phyloP scores from a whole-genome alignment of 1,140 invertebrate genomes.

The Heliothis virescens region DNA sequence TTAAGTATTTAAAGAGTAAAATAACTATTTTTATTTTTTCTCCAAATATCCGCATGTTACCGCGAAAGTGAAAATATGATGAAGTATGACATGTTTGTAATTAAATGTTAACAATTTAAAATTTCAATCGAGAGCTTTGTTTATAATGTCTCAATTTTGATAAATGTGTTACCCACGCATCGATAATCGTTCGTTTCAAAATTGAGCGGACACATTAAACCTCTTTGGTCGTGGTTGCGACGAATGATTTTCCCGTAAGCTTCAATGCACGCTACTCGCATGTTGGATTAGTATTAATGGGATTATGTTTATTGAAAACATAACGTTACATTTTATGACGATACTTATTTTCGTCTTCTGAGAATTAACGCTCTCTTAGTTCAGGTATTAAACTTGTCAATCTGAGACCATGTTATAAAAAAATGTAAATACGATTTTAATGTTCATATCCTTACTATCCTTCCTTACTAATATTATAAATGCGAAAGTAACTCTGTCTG shows the following conservation, averaged over 20 bases:
- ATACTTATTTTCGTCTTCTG: background rate
- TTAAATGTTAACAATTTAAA: background rate
- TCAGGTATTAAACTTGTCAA: background rate
- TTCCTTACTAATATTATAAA: too few species aligned
- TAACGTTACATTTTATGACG: background rate
- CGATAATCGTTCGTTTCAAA: conserved; percentile 21
- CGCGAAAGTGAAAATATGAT: conserved; percentile 8
- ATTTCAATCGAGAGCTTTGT: conserved; percentile 5
- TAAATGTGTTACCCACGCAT: conserved; percentile 21
- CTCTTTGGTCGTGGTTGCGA: conserved; percentile 31
- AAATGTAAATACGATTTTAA: too few species aligned
- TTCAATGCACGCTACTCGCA: conserved; percentile 26
- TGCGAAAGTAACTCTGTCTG: too few species aligned
- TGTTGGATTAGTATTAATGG: conserved; percentile 8
- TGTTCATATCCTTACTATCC: too few species aligned
- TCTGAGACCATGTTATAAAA: background rate
- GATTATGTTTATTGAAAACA: conserved; percentile 36
- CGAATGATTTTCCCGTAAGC: conserved; percentile 32
- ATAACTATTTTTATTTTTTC: too few species aligned
- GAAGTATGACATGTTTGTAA: conserved; percentile 2
- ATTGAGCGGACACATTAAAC: conserved; percentile 21
- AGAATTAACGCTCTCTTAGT: background rate
- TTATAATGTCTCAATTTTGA: conserved; percentile 21
- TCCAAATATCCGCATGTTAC: too few species aligned
- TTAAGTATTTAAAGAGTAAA: too few species aligned